phyloP scores from a whole-genome alignment of 2,888 invertebrate genomes.

The Phyllotreta striolata region DNA sequence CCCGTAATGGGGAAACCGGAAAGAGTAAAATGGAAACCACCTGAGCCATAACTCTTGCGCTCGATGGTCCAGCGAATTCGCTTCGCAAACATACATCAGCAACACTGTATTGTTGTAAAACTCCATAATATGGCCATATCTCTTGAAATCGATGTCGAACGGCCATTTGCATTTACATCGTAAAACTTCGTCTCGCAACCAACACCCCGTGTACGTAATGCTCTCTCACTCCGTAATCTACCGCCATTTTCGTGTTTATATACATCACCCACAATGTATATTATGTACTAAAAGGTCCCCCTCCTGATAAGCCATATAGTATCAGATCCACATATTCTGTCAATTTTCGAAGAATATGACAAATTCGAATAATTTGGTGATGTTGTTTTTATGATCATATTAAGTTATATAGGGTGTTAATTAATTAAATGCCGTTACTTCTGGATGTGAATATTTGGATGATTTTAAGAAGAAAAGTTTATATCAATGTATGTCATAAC shows the following conservation, averaged over 20 bases:
- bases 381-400: too few species aligned
- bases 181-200: slow-evolving; percentile 48
- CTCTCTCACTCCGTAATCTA: slow-evolving; percentile 27
- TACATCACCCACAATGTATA: background rate
- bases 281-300: slow-evolving; percentile 27
- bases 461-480: too few species aligned
- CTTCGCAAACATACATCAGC: slow-evolving; percentile 37
- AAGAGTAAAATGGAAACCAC: slow-evolving; percentile 11
- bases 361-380: slow-evolving; percentile 10
- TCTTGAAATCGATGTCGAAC: slow-evolving; percentile 52
- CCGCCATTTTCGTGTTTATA: slow-evolving; percentile 30
- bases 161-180: slow-evolving; percentile 51
- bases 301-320: slow-evolving; percentile 29
- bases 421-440: too few species aligned
- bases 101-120: slow-evolving; percentile 47
- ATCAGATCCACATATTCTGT: slow-evolving; percentile 21
- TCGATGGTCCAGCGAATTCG: slow-evolving; percentile 23
- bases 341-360: slow-evolving; percentile 19
- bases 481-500: too few species aligned
- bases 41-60: slow-evolving; percentile 10
- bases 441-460: too few species aligned
- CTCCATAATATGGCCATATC: slow-evolving; percentile 47
- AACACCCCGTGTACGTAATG: slow-evolving; percentile 45
- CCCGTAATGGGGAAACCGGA: slow-evolving; percentile 8
- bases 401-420: too few species aligned